phyloP scores from a whole-genome alignment of 2,888 invertebrate species.

The Leptinotarsa rubiginosa region DNA sequence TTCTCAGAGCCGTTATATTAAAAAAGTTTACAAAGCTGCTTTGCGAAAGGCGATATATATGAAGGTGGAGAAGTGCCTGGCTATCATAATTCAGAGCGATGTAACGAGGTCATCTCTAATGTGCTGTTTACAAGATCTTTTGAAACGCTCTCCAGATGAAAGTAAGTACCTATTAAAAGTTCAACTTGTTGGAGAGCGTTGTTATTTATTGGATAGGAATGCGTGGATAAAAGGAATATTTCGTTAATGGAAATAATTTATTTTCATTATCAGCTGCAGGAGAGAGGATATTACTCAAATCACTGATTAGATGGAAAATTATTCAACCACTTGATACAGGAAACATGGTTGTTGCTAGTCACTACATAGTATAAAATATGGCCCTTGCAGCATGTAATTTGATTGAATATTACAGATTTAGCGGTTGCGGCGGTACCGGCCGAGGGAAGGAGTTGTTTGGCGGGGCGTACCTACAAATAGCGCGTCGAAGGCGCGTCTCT shows the following conservation, averaged over 20 bases:
- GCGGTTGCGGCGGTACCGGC: too few relatives aligned
- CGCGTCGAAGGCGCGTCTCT: too few relatives aligned
- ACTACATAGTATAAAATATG: too few relatives aligned
- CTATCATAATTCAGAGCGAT: not conserved
- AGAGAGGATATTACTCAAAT: too few relatives aligned
- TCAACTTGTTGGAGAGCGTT: conserved; percentile 15
- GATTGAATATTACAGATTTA: too few relatives aligned
- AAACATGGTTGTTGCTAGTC: too few relatives aligned
- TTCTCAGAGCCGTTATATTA: not conserved
- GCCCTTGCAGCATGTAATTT: too few relatives aligned
- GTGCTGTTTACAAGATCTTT: conserved; percentile 11
- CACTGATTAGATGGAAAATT: too few relatives aligned
- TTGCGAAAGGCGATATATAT: conserved; percentile 3
- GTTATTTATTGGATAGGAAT: conserved; percentile 1
- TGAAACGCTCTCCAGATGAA: not conserved
- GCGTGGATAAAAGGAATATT: not conserved
- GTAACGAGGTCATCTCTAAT: conserved; percentile 15
- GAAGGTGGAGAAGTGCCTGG: not conserved
- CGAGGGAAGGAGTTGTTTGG: too few relatives aligned
- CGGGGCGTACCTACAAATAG: too few relatives aligned
- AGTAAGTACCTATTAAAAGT: conserved; percentile 14
- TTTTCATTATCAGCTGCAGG: not conserved
- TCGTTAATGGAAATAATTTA: not conserved
- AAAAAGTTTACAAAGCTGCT: conserved; percentile 15
- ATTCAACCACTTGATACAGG: too few relatives aligned